These are phyloP conservation scores for Andrena haemorrhoa DNA, from an alignment of 2,888 invertebrate genomes.

Conservation along the genomic window DNA sequence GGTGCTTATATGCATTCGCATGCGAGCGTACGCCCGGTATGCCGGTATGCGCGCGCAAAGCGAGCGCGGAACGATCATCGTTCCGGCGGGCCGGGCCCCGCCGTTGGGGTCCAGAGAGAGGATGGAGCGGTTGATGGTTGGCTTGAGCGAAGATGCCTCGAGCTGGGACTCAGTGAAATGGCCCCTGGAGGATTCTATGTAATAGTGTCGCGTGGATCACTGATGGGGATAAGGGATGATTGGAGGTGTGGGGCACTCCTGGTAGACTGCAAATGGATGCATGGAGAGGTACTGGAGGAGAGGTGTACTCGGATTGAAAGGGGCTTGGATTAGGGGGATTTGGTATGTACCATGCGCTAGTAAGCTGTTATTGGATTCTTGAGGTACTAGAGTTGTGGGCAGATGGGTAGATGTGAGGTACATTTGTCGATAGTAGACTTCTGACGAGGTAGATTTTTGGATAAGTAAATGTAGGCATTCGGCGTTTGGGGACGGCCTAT, in stretches of 20 bases:
- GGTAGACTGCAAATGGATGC: neutral
- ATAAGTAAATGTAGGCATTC: neutral
- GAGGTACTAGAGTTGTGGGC: neutral
- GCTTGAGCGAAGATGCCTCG: neutral
- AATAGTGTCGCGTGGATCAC: neutral
- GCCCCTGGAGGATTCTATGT: neutral
- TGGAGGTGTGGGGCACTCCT: neutral
- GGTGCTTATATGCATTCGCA: conserved; percentile 33
- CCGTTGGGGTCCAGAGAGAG: neutral
- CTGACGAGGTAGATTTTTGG: neutral
- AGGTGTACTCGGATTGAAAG: neutral
- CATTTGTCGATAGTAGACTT: no score
- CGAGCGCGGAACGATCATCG: conserved; percentile 19
- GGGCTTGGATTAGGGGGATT: neutral
- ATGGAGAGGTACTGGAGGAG: neutral
- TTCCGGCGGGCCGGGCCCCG: neutral
- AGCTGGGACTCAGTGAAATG: neutral
- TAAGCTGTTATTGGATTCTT: no score
- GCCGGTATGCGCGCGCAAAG: conserved; percentile 1
- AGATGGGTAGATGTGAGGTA: no score
- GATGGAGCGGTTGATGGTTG: neutral
- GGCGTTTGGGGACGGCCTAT: no score
- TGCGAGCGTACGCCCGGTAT: conserved; percentile 5
- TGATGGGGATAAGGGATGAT: neutral
- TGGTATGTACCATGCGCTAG: no score